Base-by-base conservation (phyloP, 2,888 invertebrate species). In the Xylota sylvarum region DNA sequence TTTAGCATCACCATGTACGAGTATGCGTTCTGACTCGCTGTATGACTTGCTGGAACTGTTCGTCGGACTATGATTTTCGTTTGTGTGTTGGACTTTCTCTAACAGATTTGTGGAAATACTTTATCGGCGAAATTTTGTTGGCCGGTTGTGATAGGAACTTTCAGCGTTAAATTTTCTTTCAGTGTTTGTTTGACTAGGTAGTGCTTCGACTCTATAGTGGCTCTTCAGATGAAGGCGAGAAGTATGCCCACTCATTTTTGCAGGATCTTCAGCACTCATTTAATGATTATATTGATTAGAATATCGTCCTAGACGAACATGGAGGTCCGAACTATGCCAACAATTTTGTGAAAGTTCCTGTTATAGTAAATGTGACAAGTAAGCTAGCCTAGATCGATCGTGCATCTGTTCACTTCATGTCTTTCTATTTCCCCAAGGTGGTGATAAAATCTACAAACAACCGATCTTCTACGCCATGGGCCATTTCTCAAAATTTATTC, bases 271-370 rank as follows among this genome's bases (percentile, higher is more conserved):
- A 95, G 89, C 94, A 97, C 91, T 96, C 95, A 93, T 95, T 96
- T 0, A 94, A 94, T 19, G 97, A 97, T 1, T 98, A 98, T 97
- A 94, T 97, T 0, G 98, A 98, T 91, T 98, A 98, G 98, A 98
- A 98, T 91, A 92, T 98, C 67, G 96, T 95, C 17, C 91, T 98
- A 19, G 94, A 97, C 90, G 91, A 94, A 74, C 87, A 90, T 0
- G 98, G 98, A 17, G 97, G 97, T 0, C 98, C 98, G 0, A 97
- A 97, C 92, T 94, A 93, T 89, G 91, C 90, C 0, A 60, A 91
- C 12, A 92, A 92, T 81, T 89, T 87, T 4, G 97, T 97, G 0
- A 98, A 98, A 92, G 94, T 97, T 0, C 95, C 97, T 0, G 95
- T 98, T 67, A 93, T 92, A 35, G 90, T 89, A 10, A 91, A 91